A percentile compares a stretch with the other conserved stretches of the same genome.
These are phyloP conservation scores for Stichopus chloronotus DNA, from an alignment of 35 echinoderm and acorn worm genomes.

Conservation along the genomic window DNA sequence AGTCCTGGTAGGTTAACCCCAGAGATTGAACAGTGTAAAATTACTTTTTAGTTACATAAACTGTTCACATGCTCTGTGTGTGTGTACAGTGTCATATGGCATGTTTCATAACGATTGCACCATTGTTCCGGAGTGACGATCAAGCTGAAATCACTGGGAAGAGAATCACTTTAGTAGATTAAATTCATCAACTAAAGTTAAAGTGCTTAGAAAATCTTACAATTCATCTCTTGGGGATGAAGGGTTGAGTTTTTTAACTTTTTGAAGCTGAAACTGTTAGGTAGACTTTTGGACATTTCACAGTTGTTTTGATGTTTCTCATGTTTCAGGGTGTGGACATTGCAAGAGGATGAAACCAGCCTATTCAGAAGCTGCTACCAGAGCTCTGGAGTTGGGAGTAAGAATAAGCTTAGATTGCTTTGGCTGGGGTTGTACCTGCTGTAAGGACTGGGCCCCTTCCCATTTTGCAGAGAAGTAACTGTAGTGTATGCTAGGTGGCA, in stretches of 20 bases:
- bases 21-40: no score
- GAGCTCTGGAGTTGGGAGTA: conserved; percentile 73
- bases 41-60: no score
- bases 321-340: conserved; percentile 88
- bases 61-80: no score
- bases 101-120: no score
- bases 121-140: no score
- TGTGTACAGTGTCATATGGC: no score
- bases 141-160: not conserved
- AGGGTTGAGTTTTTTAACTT: not conserved
- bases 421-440: not conserved
- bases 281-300: no score
- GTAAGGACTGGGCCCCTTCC: not conserved
- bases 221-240: no score
- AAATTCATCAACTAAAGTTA: not conserved
- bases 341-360: conserved; percentile 93
- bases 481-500: not conserved
- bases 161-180: not conserved
- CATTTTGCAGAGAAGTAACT: not conserved
- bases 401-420: conserved; percentile 3
- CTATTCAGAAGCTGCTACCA: conserved; percentile 80
- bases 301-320: no score
- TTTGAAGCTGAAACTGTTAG: no score
- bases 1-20: no score
- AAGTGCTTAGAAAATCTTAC: no score